These are phyloP conservation scores for Emmelina monodactyla DNA, from an alignment of 2,888 invertebrate genomes.

Conservation along the genomic window DNA sequence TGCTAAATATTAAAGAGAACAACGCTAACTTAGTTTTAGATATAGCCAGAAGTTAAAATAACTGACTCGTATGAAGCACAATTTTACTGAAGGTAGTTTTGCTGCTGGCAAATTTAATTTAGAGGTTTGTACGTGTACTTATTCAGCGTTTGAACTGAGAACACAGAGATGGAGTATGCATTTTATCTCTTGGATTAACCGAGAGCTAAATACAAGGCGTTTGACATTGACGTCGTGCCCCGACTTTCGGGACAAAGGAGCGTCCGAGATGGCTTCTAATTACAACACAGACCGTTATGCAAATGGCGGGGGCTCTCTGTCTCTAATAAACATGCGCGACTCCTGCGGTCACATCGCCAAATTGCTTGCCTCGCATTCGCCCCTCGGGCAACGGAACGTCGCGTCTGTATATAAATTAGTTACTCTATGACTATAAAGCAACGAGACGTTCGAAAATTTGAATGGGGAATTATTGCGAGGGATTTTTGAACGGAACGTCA, in stretches of 20 bases:
- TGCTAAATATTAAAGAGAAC: no score
- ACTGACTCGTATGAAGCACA: no score
- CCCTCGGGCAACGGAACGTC: constrained; percentile 15
- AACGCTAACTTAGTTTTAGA: no score
- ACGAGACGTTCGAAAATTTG: not conserved
- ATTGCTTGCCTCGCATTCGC: constrained; percentile 45
- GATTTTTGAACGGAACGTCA: constrained; percentile 4
- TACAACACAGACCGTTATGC: constrained; percentile 63
- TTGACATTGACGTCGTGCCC: constrained; percentile 34
- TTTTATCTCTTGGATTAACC: not conserved
- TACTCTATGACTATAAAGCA: not conserved
- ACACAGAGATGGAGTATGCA: not conserved
- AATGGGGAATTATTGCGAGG: not conserved
- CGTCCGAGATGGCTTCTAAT: constrained; percentile 64
- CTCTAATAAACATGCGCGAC: constrained; percentile 63
- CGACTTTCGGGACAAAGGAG: constrained; percentile 54
- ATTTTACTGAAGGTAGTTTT: no score
- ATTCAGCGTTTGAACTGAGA: not conserved
- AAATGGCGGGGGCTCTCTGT: constrained; percentile 55
- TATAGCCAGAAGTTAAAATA: no score
- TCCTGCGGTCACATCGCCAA: constrained; percentile 56
- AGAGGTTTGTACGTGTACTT: no score
- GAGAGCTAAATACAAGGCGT: constrained; percentile 46
- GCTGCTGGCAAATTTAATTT: no score
- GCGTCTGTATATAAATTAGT: constrained; percentile 1